phyloP scores from a whole-genome alignment of 1,140 invertebrate genomes.

The Pentalonia nigronervosa region DNA sequence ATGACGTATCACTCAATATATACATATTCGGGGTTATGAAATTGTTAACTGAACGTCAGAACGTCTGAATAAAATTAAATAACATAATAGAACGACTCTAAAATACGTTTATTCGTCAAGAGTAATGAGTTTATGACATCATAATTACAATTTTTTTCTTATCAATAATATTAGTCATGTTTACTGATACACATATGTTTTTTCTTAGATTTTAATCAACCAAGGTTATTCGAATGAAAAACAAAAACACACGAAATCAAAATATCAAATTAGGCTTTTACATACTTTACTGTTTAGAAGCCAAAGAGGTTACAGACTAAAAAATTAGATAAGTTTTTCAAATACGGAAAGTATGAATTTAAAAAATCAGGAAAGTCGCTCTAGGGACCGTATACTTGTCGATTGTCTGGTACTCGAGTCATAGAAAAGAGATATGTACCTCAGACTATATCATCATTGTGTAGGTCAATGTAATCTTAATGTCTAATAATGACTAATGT shows the following conservation, averaged over 20 bases:
- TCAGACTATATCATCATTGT: neutral
- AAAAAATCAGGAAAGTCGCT: neutral
- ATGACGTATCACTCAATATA: neutral
- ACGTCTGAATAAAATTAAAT: constrained; percentile 15
- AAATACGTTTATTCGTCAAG: neutral
- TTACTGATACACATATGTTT: constrained; percentile 29
- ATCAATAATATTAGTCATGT: constrained; percentile 29
- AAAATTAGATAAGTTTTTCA: neutral
- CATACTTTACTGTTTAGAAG: neutral
- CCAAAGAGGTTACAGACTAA: neutral
- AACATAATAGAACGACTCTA: neutral
- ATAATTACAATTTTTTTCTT: constrained; percentile 19
- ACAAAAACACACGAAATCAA: neutral
- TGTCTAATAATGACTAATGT: too few relatives aligned
- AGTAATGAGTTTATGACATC: constrained; percentile 33
- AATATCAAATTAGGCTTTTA: neutral
- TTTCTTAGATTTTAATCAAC: constrained; percentile 18
- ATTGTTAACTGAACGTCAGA: neutral
- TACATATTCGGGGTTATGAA: neutral
- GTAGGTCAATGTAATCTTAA: neutral
- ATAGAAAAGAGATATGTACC: neutral
- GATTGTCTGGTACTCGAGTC: neutral
- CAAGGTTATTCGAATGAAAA: neutral
- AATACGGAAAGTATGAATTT: neutral
- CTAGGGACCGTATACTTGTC: neutral